Evolutionary conservation across 2,888 invertebrate genomes (phyloP).

Genomic region (Tortricodes alternella): DNA sequence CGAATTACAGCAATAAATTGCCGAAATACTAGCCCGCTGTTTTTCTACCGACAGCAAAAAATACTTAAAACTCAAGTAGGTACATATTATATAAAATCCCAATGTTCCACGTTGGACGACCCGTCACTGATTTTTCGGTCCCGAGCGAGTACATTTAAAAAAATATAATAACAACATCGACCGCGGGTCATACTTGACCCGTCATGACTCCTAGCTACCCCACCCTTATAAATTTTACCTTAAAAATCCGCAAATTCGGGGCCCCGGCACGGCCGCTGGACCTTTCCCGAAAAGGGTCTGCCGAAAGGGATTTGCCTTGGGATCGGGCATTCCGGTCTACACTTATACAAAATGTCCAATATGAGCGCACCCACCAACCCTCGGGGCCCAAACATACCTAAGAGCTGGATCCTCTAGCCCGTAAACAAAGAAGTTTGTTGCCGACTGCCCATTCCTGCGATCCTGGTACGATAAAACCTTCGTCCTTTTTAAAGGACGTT

Average conservation of each 20-base stretch:
- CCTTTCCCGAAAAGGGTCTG: constrained; percentile 76
- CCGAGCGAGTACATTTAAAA: constrained; percentile 39
- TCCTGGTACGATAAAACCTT: constrained; percentile 46
- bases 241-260: constrained; percentile 83
- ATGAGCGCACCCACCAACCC: constrained; percentile 65
- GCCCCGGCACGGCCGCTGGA: constrained; percentile 71
- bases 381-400: constrained; percentile 66
- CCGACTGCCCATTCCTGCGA: constrained; percentile 53
- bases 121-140: neutral
- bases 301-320: constrained; percentile 81
- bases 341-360: constrained; percentile 83
- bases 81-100: too few relatives aligned
- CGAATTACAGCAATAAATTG: too few relatives aligned
- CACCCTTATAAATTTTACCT: constrained; percentile 80
- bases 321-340: constrained; percentile 72
- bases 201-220: constrained; percentile 35
- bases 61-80: too few relatives aligned
- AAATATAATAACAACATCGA: constrained; percentile 43
- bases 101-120: neutral
- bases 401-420: constrained; percentile 51
- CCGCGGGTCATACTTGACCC: constrained; percentile 39
- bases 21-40: too few relatives aligned
- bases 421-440: constrained; percentile 80
- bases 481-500: neutral
- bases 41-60: too few relatives aligned